Percentiles rank a stretch among this genome's conserved stretches.
Evolutionary conservation across 92 coral and sea anemone genomes (phyloP).

Genomic region (Porites lobata): DNA sequence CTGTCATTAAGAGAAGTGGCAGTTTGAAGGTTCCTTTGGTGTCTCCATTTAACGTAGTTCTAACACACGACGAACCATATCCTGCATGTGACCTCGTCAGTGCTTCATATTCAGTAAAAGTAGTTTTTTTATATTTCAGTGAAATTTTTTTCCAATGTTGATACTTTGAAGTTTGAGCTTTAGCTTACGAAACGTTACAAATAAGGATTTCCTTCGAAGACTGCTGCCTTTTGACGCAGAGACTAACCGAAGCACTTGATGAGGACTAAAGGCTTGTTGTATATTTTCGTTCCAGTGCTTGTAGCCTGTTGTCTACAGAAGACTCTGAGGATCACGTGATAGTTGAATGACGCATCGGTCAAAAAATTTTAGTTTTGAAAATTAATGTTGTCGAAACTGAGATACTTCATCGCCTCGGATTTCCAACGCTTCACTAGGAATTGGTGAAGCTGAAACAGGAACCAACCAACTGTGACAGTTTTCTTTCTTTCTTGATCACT

Average conservation of each 20-base stretch:
- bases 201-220: too few species aligned
- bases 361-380: conserved; percentile 26
- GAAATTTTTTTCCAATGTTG: too few species aligned
- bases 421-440: conserved; percentile 35
- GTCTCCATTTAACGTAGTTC: too few species aligned
- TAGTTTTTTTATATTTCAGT: too few species aligned
- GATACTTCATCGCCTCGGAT: conserved; percentile 27
- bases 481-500: not conserved
- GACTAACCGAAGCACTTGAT: not conserved
- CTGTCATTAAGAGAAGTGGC: too few species aligned
- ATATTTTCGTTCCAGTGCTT: conserved; percentile 24
- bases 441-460: conserved; percentile 31
- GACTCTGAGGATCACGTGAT: not conserved
- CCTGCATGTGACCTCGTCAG: too few species aligned
- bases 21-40: too few species aligned
- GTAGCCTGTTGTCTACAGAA: not conserved
- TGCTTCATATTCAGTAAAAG: too few species aligned
- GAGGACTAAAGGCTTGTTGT: not conserved
- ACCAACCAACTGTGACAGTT: not conserved
- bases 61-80: too few species aligned
- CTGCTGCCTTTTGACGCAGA: not conserved
- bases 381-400: not conserved
- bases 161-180: too few species aligned
- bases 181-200: too few species aligned
- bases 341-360: conserved; percentile 22